Evolutionary conservation across 2,797 vertebrate species (phyloP), one percentile per base, ranked within the genome.

Genomic region (Chloroceryle amazona): DNA sequence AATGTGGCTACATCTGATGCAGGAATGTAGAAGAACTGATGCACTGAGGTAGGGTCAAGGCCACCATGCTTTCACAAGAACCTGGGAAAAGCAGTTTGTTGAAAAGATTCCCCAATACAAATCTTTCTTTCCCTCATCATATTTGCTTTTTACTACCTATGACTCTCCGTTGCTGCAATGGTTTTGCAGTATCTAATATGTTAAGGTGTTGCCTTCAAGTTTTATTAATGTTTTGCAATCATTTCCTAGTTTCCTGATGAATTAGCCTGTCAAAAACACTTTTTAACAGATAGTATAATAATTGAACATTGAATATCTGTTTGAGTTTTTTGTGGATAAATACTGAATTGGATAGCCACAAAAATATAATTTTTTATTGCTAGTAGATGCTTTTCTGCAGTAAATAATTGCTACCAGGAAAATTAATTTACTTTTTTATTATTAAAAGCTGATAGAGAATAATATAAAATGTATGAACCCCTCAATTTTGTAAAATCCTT

Each of bases 221-320:
- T 97, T 97, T 96, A 89, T 94, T 94, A 96, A 84, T 89, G 54
- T 86, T 95, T 98, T 96, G 63, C 70, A 93, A 85, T 51, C 1
- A 70, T 95, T 93, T 96, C 91, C 88, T 88, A 89, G 49, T 95
- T 96, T 97, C 28, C 63, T 94, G 57, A 88, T 94, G 52, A 96
- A 94, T 94, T 68, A 95, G 39, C 52, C 35, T 89, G 75, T 92
- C 76, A 95, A 83, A 97, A 96, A 1, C 37, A 72, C 52, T 84
- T 97, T 92, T 95, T 68, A 95, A 85, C n/a, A 93, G 41, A 85
- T 91, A 75, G 68, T 89, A 71, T 67, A 93, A 90, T 70, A 96
- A 95, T 82, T 97, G 60, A 88, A 63, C 51, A 91, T 79, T 90
- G 65, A 96, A 90, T 72, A 92, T 94, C 71, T 86, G 66, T 91